Base-by-base conservation (phyloP, 1,140 invertebrate species). In the Glomeris maerens region DNA sequence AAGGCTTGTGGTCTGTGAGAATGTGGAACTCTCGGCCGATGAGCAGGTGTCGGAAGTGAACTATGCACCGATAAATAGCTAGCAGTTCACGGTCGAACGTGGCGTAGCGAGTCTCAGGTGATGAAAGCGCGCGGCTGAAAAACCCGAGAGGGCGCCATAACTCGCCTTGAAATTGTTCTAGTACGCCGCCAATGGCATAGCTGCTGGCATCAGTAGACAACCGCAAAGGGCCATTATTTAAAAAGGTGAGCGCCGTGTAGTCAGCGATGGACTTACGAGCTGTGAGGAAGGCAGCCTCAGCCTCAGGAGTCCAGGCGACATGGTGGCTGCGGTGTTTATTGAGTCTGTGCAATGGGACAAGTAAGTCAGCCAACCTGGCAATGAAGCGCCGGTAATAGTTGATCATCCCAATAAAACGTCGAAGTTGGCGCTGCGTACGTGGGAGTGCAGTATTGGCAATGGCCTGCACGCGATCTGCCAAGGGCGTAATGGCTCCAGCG, bases 341-440 rank as follows among this genome's bases (percentile, higher is more conserved):
- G 42, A 28, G 28, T 29, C 4, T 31, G n/a, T 45, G 4, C 14
- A 49, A 41, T 20, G 27, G 41, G 2, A 31, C 31, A 7, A 17
- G 39, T 13, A 27, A 27, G 4, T n/a, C 10, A 3, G 52, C 47
- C 20, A 31, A 40, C 10, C 45, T 5, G 1, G 39, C n/a, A 14
- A 53, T 13, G 28, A 53, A 53, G 1, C 40, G 25, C 22, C n/a
- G 7, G 27, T 50, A 40, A 45, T 46, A 53, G 23, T 53, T 53
- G 2, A 42, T 1, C 22, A 36, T 42, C 2, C 14, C 27, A 7
- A 49, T 22, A 31, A 49, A 53, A 27, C 13, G 3, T 1, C 17
- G 21, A 25, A 44, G 2, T 13, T 23, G 27, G 13, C 49, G 2
- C 2, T 45, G n/a, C 14, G 38, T 50, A 14, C 22, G 21, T 17